Evolutionary conservation across 2,113 vertebrate genomes (phyloP).

Genomic region (Heptranchias perlo): DNA sequence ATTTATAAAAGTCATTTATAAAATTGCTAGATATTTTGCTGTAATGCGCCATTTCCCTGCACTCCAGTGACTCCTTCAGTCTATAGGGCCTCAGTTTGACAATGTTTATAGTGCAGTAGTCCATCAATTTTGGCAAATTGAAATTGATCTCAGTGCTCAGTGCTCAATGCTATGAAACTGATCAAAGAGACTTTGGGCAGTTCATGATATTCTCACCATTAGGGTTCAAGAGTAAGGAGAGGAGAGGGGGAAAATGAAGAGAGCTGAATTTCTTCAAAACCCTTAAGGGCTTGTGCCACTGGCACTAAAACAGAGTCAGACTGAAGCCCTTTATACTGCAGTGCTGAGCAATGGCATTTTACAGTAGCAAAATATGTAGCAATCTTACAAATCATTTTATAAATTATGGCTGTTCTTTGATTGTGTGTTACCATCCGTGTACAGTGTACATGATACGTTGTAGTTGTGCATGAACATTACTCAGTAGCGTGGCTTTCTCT

Average conservation of each 20-base stretch:
- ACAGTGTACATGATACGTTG: background rate
- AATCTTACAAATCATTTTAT: no score
- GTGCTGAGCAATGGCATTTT: background rate
- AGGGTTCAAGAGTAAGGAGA: background rate
- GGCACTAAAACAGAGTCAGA: background rate
- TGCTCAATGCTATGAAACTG: background rate
- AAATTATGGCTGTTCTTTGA: no score
- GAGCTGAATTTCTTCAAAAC: background rate
- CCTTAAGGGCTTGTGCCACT: background rate
- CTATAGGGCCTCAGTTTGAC: background rate
- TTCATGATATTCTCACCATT: background rate
- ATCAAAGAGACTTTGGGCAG: background rate
- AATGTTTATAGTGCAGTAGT: background rate
- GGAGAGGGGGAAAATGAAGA: background rate
- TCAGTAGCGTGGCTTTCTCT: background rate
- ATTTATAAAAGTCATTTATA: background rate
- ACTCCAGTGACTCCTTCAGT: background rate
- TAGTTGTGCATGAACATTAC: background rate
- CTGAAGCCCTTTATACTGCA: background rate
- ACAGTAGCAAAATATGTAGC: no score
- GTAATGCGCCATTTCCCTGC: background rate
- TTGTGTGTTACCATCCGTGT: background rate
- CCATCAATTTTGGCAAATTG: background rate
- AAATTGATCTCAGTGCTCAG: background rate
- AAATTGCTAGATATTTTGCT: background rate